Evolutionary conservation across 2,113 vertebrate genomes (phyloP).

Genomic region (Xiphorhynchus elegans): DNA sequence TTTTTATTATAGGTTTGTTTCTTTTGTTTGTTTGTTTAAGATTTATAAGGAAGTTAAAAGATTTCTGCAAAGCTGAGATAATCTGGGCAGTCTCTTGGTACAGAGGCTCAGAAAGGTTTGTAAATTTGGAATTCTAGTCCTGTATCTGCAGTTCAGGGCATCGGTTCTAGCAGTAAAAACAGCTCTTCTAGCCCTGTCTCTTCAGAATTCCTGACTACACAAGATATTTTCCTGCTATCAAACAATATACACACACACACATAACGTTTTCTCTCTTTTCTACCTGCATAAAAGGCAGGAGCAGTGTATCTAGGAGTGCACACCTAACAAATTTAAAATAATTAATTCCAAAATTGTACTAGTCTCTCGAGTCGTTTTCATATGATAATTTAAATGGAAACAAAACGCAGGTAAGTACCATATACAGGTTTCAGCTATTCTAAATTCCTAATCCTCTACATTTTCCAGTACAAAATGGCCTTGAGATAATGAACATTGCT

Average conservation of each 20-base stretch:
- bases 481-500: background rate
- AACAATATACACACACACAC: background rate
- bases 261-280: background rate
- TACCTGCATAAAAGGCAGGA: background rate
- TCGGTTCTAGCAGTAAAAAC: background rate
- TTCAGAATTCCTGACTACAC: background rate
- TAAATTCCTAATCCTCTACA: background rate
- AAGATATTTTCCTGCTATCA: background rate
- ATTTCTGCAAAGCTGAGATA: constrained; percentile 21
- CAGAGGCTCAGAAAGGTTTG: background rate
- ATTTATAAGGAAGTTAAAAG: background rate
- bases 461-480: background rate
- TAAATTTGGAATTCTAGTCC: background rate
- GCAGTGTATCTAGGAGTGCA: background rate
- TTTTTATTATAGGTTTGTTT: background rate
- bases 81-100: background rate
- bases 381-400: background rate
- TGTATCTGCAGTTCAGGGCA: background rate
- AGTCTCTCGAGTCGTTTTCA: background rate
- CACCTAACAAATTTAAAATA: background rate
- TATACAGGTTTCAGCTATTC: background rate
- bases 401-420: background rate
- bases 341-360: background rate
- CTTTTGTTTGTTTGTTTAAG: background rate
- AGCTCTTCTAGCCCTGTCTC: background rate